Base-by-base conservation (phyloP, 2,888 invertebrate species). In the Philopedon plagiatum region DNA sequence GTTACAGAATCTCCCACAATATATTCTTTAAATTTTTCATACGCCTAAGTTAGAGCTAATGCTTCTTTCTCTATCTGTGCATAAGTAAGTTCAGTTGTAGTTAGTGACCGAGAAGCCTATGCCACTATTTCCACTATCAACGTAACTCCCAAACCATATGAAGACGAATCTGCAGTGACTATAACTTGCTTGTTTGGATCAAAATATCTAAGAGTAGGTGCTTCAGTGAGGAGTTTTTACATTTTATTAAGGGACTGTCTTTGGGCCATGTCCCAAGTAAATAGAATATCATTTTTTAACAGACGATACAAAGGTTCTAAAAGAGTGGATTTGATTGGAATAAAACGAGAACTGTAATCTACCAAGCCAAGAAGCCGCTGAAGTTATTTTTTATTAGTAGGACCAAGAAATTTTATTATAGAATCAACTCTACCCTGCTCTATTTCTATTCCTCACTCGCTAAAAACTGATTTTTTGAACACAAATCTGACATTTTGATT, bases 61-160 rank as follows among this genome's bases (percentile, higher is more conserved):
- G 82, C 80, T 76, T 85, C 83, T 72, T 83, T 83, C 70, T 85
- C 83, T 9, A 84, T 84, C 71, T 83, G 81, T 0, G 82, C 81
- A 65, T 84, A 85, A 18, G 79, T 66, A 18, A 73, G 75, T 71
- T 85, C 83, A 2, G 81, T 75, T 1, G 65, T 70, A 39, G 77
- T 78, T 21, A 84, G 63, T n/a, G 80, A 77, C 72, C 80, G 76
- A 1, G 82, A 83, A 0, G 80, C 81, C 72, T 82, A 85, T 2
- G 80, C 80, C 7, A 85, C 80, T 58, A 81, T 76, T 68, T 78
- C 68, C 26, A 51, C 51, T 5, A 78, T 73, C 19, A 79, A 64
- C n/a, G 74, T 61, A 5, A 71, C 77, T 13, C 80, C 79, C 5
- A 78, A 58, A 2, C 78, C 74, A 75, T 54, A 71, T 15, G 67